Conservation (phyloP, 1,140 invertebrate genomes). For the Myzus persicae region DNA sequence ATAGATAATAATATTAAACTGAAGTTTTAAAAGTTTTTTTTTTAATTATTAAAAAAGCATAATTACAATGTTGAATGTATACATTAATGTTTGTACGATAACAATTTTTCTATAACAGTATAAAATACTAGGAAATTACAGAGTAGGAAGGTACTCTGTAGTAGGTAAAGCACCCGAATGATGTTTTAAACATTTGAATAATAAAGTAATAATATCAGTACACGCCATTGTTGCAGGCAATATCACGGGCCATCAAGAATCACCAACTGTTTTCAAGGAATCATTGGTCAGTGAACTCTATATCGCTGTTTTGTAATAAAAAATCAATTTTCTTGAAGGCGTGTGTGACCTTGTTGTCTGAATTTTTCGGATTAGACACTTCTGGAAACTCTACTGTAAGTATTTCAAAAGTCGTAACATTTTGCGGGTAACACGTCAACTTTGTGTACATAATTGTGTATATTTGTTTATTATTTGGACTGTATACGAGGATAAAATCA, state of each 20-base stretch:
- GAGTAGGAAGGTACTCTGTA: no score
- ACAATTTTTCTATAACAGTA: no score
- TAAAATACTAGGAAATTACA: no score
- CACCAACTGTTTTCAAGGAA: slow-evolving; percentile 24
- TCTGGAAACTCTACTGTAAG: slow-evolving; percentile 46
- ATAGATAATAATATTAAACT: no score
- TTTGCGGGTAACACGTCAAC: neutral
- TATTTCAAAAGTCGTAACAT: neutral
- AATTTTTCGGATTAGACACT: slow-evolving; percentile 48
- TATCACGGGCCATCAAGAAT: neutral
- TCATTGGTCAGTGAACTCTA: neutral
- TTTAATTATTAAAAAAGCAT: no score
- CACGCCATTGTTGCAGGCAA: neutral
- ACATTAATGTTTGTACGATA: no score
- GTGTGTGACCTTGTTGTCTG: neutral
- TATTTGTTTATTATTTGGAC: neutral
- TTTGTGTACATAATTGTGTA: neutral
- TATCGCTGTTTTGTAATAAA: slow-evolving; percentile 34
- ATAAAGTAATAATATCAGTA: neutral
- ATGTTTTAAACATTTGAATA: neutral
- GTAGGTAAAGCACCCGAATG: no score
- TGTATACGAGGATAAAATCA: neutral
- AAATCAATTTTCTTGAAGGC: slow-evolving; percentile 1
- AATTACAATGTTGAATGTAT: no score
- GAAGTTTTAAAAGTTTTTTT: neutral